Conservation (phyloP, 2,888 invertebrate genomes). For the Apamea epomidion region DNA sequence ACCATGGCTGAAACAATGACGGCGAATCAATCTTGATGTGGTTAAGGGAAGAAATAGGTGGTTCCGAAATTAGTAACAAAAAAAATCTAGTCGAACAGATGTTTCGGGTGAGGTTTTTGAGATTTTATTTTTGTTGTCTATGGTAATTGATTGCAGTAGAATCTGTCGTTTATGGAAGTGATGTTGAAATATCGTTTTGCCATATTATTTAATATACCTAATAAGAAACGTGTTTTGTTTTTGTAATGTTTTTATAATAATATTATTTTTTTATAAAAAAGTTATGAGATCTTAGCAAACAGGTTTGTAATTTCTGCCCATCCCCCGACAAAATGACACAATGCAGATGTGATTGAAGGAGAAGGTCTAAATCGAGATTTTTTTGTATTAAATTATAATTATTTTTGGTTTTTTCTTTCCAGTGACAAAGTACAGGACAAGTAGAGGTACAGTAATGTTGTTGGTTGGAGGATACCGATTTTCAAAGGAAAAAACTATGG, state of each 20-base stretch:
- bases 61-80: background rate
- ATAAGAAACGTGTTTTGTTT: background rate
- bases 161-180: too few species aligned
- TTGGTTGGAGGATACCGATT: conserved; percentile 64
- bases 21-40: background rate
- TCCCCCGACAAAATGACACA: background rate
- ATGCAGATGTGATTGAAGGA: background rate
- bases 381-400: background rate
- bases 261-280: conserved; percentile 1
- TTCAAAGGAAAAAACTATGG: conserved; percentile 62
- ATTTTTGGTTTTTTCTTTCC: conserved; percentile 22
- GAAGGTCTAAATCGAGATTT: background rate
- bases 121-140: background rate
- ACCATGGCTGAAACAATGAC: background rate
- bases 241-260: background rate
- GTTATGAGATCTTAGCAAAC: background rate
- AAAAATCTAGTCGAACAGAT: background rate
- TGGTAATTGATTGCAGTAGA: background rate
- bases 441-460: conserved; percentile 65
- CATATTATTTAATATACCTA: background rate
- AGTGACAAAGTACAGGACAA: conserved; percentile 61
- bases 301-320: background rate
- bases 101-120: background rate
- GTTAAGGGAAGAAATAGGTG: background rate
- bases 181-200: background rate